A percentile compares a stretch with the other conserved stretches of the same genome.
Evolutionary conservation across 2,888 invertebrate species (phyloP).

Genomic region (Camponotus fellah): DNA sequence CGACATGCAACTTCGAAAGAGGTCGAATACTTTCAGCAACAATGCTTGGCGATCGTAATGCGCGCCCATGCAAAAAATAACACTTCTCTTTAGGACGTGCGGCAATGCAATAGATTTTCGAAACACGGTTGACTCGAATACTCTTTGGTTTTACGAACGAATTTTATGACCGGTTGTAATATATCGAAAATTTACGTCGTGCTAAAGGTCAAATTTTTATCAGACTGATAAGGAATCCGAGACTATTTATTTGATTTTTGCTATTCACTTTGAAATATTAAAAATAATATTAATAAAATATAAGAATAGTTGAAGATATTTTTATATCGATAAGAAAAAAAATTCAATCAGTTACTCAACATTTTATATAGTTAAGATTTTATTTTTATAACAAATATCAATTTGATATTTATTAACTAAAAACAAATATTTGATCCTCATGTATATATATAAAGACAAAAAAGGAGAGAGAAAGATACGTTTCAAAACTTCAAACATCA

Average conservation of each 20-base stretch:
- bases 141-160: slow-evolving; percentile 33
- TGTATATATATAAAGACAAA: not conserved
- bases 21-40: slow-evolving; percentile 62
- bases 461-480: not conserved
- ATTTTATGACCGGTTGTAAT: slow-evolving; percentile 34
- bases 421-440: not conserved
- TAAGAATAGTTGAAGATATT: not conserved
- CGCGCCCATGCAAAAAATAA: slow-evolving; percentile 58
- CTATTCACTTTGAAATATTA: not conserved
- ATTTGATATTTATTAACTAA: slow-evolving; percentile 2
- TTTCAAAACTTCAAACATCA: not conserved
- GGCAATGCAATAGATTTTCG: slow-evolving; percentile 21
- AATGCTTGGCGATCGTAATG: slow-evolving; percentile 53
- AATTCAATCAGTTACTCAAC: not conserved
- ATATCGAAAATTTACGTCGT: not conserved
- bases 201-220: slow-evolving; percentile 33
- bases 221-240: not conserved
- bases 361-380: too few relatives aligned
- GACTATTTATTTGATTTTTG: not conserved
- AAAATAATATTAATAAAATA: not conserved
- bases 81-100: slow-evolving; percentile 38
- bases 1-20: slow-evolving; percentile 58
- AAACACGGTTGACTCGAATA: slow-evolving; percentile 17
- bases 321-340: not conserved
- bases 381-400: not conserved